phyloP scores from a whole-genome alignment of 1,140 invertebrate genomes.

The Bombus pascuorum region DNA sequence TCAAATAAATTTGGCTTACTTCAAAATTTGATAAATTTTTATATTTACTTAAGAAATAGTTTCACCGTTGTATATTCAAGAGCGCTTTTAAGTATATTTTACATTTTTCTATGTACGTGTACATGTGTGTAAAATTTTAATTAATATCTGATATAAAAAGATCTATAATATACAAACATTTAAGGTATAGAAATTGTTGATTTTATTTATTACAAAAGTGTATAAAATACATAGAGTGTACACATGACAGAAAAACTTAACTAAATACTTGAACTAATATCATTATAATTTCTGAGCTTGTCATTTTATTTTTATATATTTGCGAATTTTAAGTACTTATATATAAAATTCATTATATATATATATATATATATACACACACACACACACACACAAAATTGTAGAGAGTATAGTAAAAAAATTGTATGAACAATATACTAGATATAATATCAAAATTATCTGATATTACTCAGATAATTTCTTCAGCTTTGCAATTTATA shows the following conservation, averaged over 20 bases:
- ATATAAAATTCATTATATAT: not conserved
- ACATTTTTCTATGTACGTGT: not conserved
- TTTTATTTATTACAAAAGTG: conserved; percentile 20
- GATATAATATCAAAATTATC: not conserved
- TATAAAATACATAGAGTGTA: conserved; percentile 12
- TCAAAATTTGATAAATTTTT: not conserved
- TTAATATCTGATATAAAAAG: not conserved
- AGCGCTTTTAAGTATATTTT: not conserved
- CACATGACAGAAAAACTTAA: not conserved
- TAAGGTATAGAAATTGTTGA: not conserved
- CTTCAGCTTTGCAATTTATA: not conserved
- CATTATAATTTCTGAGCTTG: not conserved
- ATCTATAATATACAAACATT: not conserved
- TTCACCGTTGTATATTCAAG: not conserved
- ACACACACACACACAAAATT: not conserved
- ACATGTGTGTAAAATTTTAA: not conserved
- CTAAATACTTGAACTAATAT: not conserved
- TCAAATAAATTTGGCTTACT: conserved; percentile 33
- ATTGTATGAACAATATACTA: not conserved
- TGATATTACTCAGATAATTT: not conserved
- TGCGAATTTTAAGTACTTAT: no score
- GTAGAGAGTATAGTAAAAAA: conserved; percentile 5
- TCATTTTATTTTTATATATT: not conserved
- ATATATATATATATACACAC: no score
- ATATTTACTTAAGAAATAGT: conserved; percentile 18